Conservation (phyloP, 2,888 invertebrate species). For the Trissolcus brochymenae region DNA sequence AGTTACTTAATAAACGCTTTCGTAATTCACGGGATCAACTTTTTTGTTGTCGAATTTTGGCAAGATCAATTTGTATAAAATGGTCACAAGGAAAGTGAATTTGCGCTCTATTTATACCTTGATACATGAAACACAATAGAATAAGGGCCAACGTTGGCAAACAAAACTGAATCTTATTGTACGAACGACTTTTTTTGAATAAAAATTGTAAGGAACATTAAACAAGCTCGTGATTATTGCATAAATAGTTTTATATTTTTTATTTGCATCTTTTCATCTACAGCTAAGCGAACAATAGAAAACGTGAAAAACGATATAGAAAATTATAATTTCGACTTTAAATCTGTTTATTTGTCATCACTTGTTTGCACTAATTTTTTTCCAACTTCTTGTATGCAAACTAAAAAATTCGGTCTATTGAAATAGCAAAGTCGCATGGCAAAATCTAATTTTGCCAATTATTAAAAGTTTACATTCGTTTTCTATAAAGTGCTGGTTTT, state of each 20-base stretch:
- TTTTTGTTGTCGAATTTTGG: conserved; percentile 6
- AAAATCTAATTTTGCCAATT: too few species aligned
- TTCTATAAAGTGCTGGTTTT: too few species aligned
- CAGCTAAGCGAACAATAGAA: conserved; percentile 16
- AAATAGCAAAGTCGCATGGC: not conserved
- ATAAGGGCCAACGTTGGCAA: conserved; percentile 16
- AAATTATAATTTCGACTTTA: conserved; percentile 4
- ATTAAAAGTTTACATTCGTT: too few species aligned
- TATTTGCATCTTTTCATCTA: conserved; percentile 24
- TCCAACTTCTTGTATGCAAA: not conserved
- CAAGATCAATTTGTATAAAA: conserved; percentile 30
- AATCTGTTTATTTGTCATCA: not conserved
- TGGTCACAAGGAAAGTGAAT: conserved; percentile 13
- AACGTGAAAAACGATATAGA: conserved; percentile 15
- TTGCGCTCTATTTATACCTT: conserved; percentile 36
- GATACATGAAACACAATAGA: conserved; percentile 34
- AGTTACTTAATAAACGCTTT: conserved; percentile 30
- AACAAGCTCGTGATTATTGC: not conserved
- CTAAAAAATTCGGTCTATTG: not conserved
- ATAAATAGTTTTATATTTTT: conserved; percentile 14
- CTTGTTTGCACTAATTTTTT: not conserved
- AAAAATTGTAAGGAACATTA: conserved; percentile 27
- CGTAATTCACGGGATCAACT: conserved; percentile 7
- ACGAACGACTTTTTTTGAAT: conserved; percentile 27
- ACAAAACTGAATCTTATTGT: conserved; percentile 25